A percentile compares a stretch with the other conserved stretches of the same genome.
These are phyloP conservation scores for Helobdella robusta DNA, from an alignment of 2,888 invertebrate genomes.

Conservation along the genomic window DNA sequence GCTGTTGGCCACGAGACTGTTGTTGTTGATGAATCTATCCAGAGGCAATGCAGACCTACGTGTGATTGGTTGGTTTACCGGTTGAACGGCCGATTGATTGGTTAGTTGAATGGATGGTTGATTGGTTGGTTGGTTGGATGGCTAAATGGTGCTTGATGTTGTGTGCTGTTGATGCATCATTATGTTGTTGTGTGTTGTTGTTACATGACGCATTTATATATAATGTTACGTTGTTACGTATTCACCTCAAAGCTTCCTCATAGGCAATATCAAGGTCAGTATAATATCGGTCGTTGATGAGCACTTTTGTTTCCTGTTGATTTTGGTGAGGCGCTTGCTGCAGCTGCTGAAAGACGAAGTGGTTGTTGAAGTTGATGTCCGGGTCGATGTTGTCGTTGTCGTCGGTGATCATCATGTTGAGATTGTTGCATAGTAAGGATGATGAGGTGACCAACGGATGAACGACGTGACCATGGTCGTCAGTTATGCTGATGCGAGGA, in stretches of 20 bases:
- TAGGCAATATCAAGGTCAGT: slow-evolving; percentile 1
- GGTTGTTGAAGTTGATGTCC: background rate
- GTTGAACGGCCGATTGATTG: too few relatives aligned
- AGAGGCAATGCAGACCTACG: slow-evolving; percentile 20
- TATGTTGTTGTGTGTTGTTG: too few relatives aligned
- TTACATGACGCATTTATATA: too few relatives aligned
- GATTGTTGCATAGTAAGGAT: slow-evolving; percentile 10
- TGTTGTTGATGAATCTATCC: slow-evolving; percentile 17
- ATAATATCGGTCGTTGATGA: background rate
- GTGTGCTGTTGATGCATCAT: too few relatives aligned
- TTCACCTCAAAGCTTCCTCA: slow-evolving; percentile 20
- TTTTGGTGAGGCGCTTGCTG: background rate
- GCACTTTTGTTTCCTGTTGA: background rate
- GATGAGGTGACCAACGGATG: slow-evolving; percentile 28
- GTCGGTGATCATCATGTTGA: slow-evolving; percentile 2
- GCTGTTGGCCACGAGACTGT: slow-evolving; percentile 10
- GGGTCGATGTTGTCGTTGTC: slow-evolving; percentile 1
- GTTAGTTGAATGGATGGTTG: too few relatives aligned
- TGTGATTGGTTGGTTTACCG: too few relatives aligned
- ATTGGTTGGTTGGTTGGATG: too few relatives aligned
- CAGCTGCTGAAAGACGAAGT: background rate
- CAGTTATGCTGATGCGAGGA: slow-evolving; percentile 84
- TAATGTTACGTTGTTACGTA: too few relatives aligned
- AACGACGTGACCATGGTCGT: slow-evolving; percentile 64
- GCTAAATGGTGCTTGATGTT: too few relatives aligned